Evolutionary conservation across 2,888 invertebrate genomes (phyloP).

Genomic region (Euspilapteryx auroguttella): DNA sequence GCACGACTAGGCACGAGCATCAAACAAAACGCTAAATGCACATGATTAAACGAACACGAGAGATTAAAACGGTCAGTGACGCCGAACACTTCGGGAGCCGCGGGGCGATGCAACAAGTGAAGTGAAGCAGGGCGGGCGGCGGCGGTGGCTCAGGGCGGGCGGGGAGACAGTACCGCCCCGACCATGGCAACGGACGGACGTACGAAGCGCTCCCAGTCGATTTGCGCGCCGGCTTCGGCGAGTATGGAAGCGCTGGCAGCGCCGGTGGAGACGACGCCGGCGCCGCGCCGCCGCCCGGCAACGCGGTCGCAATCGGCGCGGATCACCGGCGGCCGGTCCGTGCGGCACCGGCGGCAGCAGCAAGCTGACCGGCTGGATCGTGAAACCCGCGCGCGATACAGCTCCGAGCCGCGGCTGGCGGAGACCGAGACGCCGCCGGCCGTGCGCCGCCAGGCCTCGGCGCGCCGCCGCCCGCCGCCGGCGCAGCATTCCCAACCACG

Average conservation of each 20-base stretch:
- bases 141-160: slow-evolving; percentile 24
- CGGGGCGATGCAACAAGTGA: slow-evolving; percentile 17
- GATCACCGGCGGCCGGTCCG: slow-evolving; percentile 67
- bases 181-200: slow-evolving; percentile 67
- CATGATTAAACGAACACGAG: slow-evolving; percentile 1
- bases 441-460: slow-evolving; percentile 65
- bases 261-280: slow-evolving; percentile 57
- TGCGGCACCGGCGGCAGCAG: slow-evolving; percentile 41
- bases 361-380: slow-evolving; percentile 47
- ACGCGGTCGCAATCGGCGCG: slow-evolving; percentile 77
- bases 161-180: slow-evolving; percentile 41
- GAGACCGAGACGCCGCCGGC: slow-evolving; percentile 70
- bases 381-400: slow-evolving; percentile 63
- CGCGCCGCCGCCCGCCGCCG: slow-evolving; percentile 54
- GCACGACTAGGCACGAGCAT: background rate
- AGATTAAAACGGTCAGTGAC: slow-evolving; percentile 2
- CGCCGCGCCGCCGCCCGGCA: slow-evolving; percentile 67
- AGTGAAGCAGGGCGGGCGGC: slow-evolving; percentile 12
- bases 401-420: slow-evolving; percentile 68
- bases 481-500: slow-evolving; percentile 52
- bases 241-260: slow-evolving; percentile 68
- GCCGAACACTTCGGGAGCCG: slow-evolving; percentile 8
- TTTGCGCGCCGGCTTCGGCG: slow-evolving; percentile 70
- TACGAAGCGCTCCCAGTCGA: slow-evolving; percentile 74
- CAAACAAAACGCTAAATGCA: background rate